phyloP scores from a whole-genome alignment of 2,113 vertebrate genomes.

The Bathybates hornii region DNA sequence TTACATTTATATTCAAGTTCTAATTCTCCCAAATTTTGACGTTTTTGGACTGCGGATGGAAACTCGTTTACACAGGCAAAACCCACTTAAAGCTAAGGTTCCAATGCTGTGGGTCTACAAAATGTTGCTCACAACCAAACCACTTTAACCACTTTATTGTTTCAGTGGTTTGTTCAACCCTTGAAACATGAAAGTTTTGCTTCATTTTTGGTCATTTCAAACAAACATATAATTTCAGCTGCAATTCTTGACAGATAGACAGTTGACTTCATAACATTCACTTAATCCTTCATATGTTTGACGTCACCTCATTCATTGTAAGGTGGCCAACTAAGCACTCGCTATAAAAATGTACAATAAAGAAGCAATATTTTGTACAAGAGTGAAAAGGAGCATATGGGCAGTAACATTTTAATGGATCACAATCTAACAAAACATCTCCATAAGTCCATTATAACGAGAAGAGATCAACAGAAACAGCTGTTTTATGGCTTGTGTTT shows the following conservation, averaged over 20 bases:
- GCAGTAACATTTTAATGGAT: neutral
- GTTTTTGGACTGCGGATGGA: neutral
- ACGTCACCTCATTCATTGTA: neutral
- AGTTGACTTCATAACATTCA: neutral
- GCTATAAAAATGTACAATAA: conserved; percentile 5
- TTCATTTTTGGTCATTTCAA: neutral
- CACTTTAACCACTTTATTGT: neutral
- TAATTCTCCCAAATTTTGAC: neutral
- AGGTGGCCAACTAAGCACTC: neutral
- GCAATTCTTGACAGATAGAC: neutral
- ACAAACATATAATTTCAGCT: neutral
- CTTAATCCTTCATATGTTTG: neutral
- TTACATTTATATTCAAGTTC: neutral
- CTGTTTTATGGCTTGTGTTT: conserved; percentile 38
- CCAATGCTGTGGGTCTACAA: neutral
- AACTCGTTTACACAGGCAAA: neutral
- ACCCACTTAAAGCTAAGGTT: neutral
- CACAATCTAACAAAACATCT: conserved; percentile 4
- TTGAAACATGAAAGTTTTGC: fast-evolving
- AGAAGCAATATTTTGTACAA: neutral
- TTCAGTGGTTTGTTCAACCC: neutral
- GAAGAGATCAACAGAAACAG: neutral
- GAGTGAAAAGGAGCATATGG: conserved; percentile 20
- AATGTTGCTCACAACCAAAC: neutral
- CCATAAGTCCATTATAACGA: conserved; percentile 15